phyloP scores from a whole-genome alignment of 2,113 vertebrate species.

The Lagopus leucura region DNA sequence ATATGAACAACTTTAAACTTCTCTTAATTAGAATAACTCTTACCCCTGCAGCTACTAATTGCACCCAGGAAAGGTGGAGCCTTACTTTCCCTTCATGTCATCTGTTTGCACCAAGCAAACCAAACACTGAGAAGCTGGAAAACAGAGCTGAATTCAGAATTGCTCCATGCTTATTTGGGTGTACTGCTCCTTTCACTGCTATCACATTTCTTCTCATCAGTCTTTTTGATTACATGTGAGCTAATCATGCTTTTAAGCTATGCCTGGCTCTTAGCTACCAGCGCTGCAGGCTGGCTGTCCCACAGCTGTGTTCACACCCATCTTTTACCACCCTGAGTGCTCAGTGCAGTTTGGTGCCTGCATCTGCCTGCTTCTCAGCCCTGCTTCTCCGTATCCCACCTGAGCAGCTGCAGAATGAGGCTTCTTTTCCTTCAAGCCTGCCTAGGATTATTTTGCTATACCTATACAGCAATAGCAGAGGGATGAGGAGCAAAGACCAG shows the following conservation, averaged over 20 bases:
- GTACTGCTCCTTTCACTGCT: too few species aligned
- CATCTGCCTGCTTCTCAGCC: not conserved
- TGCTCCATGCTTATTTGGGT: too few species aligned
- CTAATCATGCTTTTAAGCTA: not conserved
- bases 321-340: not conserved
- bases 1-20: not conserved
- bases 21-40: not conserved
- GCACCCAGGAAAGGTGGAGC: not conserved
- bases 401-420: not conserved
- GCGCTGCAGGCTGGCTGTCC: not conserved
- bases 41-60: not conserved
- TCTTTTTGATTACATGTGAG: not conserved
- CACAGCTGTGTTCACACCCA: not conserved
- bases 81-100: too few species aligned
- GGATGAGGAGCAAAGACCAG: not conserved
- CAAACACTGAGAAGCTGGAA: too few species aligned
- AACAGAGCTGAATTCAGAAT: too few species aligned
- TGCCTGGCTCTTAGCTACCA: not conserved
- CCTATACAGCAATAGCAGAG: not conserved
- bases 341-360: not conserved
- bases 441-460: not conserved
- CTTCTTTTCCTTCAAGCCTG: not conserved
- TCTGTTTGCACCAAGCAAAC: too few species aligned
- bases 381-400: not conserved
- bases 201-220: not conserved